These are phyloP conservation scores for Otus sunia DNA, from an alignment of 2,113 vertebrate species.

Conservation along the genomic window DNA sequence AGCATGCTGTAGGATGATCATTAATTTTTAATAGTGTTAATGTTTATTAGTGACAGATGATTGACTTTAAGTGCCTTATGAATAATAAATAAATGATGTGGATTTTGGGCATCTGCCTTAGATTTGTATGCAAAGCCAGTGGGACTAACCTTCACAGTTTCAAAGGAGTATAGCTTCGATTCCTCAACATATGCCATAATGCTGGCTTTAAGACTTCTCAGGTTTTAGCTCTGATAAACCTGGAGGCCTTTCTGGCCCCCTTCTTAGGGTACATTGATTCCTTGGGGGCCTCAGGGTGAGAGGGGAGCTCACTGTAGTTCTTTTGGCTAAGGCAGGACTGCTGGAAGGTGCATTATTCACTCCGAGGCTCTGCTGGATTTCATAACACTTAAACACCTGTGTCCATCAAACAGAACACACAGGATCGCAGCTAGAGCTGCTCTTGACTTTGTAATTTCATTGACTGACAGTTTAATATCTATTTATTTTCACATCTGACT, in stretches of 20 bases:
- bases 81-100: slow-evolving; percentile 72
- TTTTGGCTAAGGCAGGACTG: slow-evolving; percentile 67
- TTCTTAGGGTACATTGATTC: slow-evolving; percentile 9
- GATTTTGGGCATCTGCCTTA: slow-evolving; percentile 54
- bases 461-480: slow-evolving; percentile 91
- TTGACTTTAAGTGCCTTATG: slow-evolving; percentile 69
- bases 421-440: slow-evolving; percentile 76
- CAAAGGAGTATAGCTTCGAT: neutral
- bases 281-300: slow-evolving; percentile 30
- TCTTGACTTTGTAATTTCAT: slow-evolving; percentile 86
- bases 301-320: slow-evolving; percentile 59
- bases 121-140: slow-evolving; percentile 51
- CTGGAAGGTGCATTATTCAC: slow-evolving; percentile 72
- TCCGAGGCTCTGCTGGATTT: slow-evolving; percentile 71
- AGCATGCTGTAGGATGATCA: slow-evolving; percentile 47
- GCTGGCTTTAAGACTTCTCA: neutral
- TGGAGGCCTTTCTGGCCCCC: slow-evolving; percentile 3
- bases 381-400: slow-evolving; percentile 83
- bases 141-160: slow-evolving; percentile 35
- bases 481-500: slow-evolving; percentile 88
- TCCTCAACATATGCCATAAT: neutral
- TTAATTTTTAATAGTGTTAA: slow-evolving; percentile 77
- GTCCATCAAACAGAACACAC: slow-evolving; percentile 79
- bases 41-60: slow-evolving; percentile 75
- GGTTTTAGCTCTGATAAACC: slow-evolving; percentile 29